phyloP scores from a whole-genome alignment of 2,888 invertebrate species.

The Hyalella azteca region DNA sequence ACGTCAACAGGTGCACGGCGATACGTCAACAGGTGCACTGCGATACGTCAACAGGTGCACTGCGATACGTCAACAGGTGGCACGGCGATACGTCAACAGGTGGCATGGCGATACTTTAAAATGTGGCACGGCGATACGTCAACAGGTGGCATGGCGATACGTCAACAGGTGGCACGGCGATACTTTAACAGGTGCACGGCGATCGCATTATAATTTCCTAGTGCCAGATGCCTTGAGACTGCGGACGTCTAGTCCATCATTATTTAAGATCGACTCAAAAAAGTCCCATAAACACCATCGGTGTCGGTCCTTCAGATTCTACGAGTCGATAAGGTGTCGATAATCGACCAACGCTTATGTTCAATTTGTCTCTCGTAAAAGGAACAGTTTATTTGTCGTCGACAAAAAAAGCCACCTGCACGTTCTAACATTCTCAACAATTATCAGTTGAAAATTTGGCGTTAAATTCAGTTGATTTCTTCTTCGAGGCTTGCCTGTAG shows the following conservation, averaged over 20 bases:
- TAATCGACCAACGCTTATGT: conserved; percentile 26
- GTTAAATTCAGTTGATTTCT: too few species aligned
- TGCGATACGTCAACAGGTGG: conserved; percentile 31
- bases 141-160: too few species aligned
- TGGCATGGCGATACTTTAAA: too few species aligned
- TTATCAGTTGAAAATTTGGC: too few species aligned
- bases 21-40: too few species aligned
- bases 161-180: conserved; percentile 10
- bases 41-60: too few species aligned
- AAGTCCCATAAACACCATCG: conserved; percentile 28
- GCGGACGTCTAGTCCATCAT: background rate
- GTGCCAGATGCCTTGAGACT: background rate
- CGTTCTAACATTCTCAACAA: too few species aligned
- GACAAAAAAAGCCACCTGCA: too few species aligned
- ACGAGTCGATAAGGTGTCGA: conserved; percentile 27
- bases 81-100: too few species aligned
- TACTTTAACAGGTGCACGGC: conserved; percentile 30
- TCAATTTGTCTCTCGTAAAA: conserved; percentile 31
- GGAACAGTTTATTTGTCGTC: conserved; percentile 4
- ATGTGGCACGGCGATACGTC: too few species aligned
- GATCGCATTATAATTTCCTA: background rate
- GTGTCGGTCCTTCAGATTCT: conserved; percentile 17
- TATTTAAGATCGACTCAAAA: conserved; percentile 6
- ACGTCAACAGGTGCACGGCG: too few species aligned
- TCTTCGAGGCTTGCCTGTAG: too few species aligned